These are phyloP conservation scores for Periparus ater DNA, from an alignment of 2,797 vertebrate genomes.

Conservation along the genomic window DNA sequence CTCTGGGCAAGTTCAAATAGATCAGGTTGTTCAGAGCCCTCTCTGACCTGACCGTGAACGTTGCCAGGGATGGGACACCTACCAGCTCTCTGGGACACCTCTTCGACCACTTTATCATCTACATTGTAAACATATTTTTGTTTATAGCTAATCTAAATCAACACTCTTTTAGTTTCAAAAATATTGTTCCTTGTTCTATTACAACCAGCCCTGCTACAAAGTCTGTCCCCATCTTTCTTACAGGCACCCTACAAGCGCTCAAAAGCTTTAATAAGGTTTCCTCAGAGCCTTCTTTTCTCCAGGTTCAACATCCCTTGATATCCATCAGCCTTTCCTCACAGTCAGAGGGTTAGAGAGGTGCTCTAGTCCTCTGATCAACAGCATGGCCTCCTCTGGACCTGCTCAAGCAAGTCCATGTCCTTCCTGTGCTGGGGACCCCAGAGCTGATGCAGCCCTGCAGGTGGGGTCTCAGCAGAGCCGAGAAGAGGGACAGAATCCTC, in stretches of 20 bases:
- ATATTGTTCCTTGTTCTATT: not conserved
- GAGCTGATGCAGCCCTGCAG: not conserved
- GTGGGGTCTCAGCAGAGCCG: not conserved
- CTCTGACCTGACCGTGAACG: accelerated
- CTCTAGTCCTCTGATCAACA: not conserved
- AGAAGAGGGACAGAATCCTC: not conserved
- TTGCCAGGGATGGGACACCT: not conserved
- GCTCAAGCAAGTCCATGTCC: not conserved
- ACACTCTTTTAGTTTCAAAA: not conserved
- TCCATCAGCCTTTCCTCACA: not conserved
- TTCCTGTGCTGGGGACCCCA: not conserved
- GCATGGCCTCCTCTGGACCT: not conserved
- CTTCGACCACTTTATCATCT: not conserved
- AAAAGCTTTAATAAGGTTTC: not conserved
- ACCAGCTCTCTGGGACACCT: not conserved
- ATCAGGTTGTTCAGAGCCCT: not conserved
- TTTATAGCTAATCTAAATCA: not conserved
- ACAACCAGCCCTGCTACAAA: not conserved
- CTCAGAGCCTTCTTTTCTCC: not conserved
- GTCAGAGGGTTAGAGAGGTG: not conserved
- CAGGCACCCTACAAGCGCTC: not conserved
- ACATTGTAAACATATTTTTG: not conserved
- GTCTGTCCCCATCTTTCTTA: not conserved
- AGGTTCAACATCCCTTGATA: not conserved
- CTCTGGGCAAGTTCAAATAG: too few relatives aligned